These are phyloP conservation scores for Catonia carolina DNA, from an alignment of 2,888 invertebrate genomes.

Conservation along the genomic window DNA sequence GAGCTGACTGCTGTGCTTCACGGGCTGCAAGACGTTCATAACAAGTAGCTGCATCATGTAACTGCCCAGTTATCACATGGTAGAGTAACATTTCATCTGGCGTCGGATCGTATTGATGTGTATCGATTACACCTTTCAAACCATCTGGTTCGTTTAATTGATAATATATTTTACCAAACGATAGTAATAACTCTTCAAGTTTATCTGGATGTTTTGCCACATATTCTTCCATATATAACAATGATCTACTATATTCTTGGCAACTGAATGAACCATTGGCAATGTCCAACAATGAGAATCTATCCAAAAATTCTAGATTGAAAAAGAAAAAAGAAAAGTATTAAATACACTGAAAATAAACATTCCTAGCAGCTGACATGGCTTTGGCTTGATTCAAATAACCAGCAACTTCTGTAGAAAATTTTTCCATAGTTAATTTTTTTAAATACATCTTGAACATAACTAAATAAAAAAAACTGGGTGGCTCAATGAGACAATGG, in stretches of 20 bases:
- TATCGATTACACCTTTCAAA: conserved; percentile 65
- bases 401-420: no score
- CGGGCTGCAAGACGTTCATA: conserved; percentile 74
- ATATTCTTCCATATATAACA: conserved; percentile 68
- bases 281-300: conserved; percentile 58
- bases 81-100: conserved; percentile 76
- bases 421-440: no score
- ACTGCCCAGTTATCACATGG: conserved; percentile 74
- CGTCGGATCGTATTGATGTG: conserved; percentile 68
- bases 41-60: conserved; percentile 78
- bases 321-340: no score
- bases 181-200: conserved; percentile 53
- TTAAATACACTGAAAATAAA: no score
- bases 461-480: no score
- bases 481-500: no score
- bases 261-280: conserved; percentile 68
- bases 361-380: no score
- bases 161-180: conserved; percentile 66
- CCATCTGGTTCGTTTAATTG: conserved; percentile 86
- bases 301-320: conserved; percentile 39
- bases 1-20: conserved; percentile 41
- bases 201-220: conserved; percentile 52
- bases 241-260: conserved; percentile 65
- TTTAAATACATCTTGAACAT: no score
- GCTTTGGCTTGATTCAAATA: no score